phyloP scores from a whole-genome alignment of 2,113 vertebrate genomes.

The Strix uralensis region DNA sequence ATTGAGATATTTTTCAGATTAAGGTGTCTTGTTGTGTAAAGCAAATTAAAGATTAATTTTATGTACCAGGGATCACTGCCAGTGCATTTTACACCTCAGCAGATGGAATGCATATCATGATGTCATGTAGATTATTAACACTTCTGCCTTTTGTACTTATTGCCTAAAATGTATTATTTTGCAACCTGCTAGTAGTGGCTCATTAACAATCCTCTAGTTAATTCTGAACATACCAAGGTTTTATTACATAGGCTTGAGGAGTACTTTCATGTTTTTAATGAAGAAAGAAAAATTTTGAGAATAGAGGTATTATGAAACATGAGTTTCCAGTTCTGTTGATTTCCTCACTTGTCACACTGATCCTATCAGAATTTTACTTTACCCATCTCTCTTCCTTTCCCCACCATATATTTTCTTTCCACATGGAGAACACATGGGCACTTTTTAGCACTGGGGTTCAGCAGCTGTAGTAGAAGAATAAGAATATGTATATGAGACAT shows the following conservation, averaged over 20 bases:
- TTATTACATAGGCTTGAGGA: background rate
- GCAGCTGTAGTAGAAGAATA: background rate
- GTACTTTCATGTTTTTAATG: background rate
- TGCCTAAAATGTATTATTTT: constrained; percentile 2
- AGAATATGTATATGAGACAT: background rate
- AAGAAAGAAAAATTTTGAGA: background rate
- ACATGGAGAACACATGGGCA: background rate
- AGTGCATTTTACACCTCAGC: background rate
- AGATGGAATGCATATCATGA: background rate
- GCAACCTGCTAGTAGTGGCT: background rate
- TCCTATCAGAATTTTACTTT: background rate
- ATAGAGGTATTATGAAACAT: background rate
- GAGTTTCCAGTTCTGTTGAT: background rate
- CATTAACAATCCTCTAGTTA: constrained; percentile 23
- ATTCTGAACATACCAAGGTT: background rate
- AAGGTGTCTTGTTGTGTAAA: background rate
- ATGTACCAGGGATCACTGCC: background rate
- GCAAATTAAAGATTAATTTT: constrained; percentile 31
- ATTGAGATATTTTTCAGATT: background rate
- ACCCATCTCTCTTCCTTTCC: background rate
- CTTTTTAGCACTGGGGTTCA: background rate
- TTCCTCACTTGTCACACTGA: background rate
- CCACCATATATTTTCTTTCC: background rate
- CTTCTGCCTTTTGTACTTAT: background rate
- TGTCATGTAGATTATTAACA: background rate